Evolutionary conservation across 2,797 vertebrate genomes (phyloP).

Genomic region (Orestias chungarensis): DNA sequence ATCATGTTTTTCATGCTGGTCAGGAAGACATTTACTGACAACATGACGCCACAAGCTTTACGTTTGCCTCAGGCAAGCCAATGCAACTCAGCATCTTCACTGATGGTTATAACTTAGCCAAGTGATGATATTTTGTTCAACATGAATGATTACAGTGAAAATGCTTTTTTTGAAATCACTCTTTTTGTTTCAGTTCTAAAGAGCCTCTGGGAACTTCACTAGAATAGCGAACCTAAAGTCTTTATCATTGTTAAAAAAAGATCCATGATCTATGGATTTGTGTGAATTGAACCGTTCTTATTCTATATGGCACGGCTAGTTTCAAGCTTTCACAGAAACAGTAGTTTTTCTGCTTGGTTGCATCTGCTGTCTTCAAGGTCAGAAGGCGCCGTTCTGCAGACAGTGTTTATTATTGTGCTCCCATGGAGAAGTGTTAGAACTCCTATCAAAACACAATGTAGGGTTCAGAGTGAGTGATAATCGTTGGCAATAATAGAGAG

Average conservation of each 20-base stretch:
- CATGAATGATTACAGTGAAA: conserved; percentile 6
- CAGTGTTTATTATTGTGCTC: conserved; percentile 61
- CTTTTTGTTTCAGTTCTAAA: not conserved
- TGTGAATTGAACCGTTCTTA: not conserved
- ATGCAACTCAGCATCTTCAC: too few species aligned
- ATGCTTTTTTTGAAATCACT: not conserved
- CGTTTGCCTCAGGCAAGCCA: conserved; percentile 20
- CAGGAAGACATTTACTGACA: conserved; percentile 43
- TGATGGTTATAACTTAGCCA: conserved; percentile 44
- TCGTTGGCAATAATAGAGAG: conserved; percentile 24
- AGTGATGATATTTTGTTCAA: conserved; percentile 17
- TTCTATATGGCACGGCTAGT: not conserved
- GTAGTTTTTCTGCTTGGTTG: conserved; percentile 52
- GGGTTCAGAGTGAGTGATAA: conserved; percentile 16
- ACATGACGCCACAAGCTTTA: conserved; percentile 37
- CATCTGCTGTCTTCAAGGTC: conserved; percentile 55
- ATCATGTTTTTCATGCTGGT: conserved; percentile 56
- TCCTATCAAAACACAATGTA: conserved; percentile 42
- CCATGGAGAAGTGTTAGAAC: conserved; percentile 48
- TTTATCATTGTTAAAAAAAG: too few species aligned
- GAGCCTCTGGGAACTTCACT: not conserved
- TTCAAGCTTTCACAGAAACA: conserved; percentile 39
- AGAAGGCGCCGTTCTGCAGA: conserved; percentile 16
- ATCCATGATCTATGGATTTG: not conserved
- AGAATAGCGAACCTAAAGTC: too few species aligned